A percentile compares a stretch with the other conserved stretches of the same genome.
Evolutionary conservation across 2,888 invertebrate species (phyloP).

Genomic region (Cantharis lateralis): DNA sequence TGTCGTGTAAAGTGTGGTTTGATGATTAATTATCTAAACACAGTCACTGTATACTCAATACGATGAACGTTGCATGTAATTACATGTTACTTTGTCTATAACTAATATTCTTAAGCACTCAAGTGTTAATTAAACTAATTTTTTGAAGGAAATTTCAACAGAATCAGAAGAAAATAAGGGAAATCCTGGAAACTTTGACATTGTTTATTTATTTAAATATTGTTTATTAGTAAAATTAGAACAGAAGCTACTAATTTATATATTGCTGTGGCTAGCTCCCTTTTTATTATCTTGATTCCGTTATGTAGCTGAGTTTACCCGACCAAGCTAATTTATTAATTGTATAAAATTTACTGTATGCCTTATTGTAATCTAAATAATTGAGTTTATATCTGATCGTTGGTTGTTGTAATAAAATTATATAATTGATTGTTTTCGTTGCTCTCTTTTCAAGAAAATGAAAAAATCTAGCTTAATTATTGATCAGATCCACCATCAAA

Average conservation of each 20-base stretch:
- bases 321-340: too few relatives aligned
- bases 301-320: too few relatives aligned
- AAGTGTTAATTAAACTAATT: not conserved
- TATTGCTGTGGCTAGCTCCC: too few relatives aligned
- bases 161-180: not conserved
- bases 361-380: too few relatives aligned
- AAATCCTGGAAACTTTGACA: not conserved
- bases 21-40: slow-evolving; percentile 14
- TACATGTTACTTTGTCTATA: not conserved
- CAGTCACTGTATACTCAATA: slow-evolving; percentile 3
- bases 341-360: too few relatives aligned
- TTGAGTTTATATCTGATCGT: too few relatives aligned
- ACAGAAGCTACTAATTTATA: not conserved
- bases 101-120: not conserved
- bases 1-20: slow-evolving; percentile 7
- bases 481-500: too few relatives aligned
- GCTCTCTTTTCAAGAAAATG: too few relatives aligned
- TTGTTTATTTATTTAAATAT: not conserved
- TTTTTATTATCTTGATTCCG: too few relatives aligned
- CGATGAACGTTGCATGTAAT: slow-evolving; percentile 1
- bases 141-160: not conserved
- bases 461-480: too few relatives aligned
- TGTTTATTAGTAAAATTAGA: not conserved
- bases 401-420: too few relatives aligned
- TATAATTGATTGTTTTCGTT: too few relatives aligned